A percentile compares a stretch with the other conserved stretches of the same genome.
These are phyloP conservation scores for Hetaerina titia DNA, from an alignment of 2,888 invertebrate species.

Conservation along the genomic window DNA sequence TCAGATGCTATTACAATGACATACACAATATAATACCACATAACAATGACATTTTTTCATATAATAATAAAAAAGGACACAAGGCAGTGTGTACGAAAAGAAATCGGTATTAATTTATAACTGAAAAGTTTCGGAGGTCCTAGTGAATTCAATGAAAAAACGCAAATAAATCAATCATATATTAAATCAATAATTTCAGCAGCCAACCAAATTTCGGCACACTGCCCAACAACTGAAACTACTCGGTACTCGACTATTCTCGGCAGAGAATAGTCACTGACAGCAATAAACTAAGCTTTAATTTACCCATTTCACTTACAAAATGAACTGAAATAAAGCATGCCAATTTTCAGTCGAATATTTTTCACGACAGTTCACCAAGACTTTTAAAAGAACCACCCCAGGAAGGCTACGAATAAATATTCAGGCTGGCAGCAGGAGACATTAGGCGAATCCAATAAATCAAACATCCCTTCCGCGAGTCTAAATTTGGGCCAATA, in stretches of 20 bases:
- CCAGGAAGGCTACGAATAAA: neutral
- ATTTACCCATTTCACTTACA: neutral
- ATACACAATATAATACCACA: too few species aligned
- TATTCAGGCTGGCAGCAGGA: neutral
- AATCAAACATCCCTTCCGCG: conserved; percentile 19
- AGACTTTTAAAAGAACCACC: neutral
- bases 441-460: neutral
- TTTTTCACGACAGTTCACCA: neutral
- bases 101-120: too few species aligned
- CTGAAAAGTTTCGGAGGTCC: too few species aligned
- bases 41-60: too few species aligned
- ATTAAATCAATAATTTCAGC: too few species aligned
- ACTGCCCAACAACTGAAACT: neutral
- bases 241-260: neutral
- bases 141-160: too few species aligned
- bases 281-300: neutral
- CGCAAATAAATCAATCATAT: too few species aligned
- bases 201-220: neutral
- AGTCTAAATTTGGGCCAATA: conserved; percentile 8
- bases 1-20: too few species aligned
- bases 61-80: too few species aligned
- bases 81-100: too few species aligned
- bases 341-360: neutral
- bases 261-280: neutral
- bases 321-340: neutral